Conservation (phyloP, 2,113 vertebrate species). For the Apteryx mantelli region DNA sequence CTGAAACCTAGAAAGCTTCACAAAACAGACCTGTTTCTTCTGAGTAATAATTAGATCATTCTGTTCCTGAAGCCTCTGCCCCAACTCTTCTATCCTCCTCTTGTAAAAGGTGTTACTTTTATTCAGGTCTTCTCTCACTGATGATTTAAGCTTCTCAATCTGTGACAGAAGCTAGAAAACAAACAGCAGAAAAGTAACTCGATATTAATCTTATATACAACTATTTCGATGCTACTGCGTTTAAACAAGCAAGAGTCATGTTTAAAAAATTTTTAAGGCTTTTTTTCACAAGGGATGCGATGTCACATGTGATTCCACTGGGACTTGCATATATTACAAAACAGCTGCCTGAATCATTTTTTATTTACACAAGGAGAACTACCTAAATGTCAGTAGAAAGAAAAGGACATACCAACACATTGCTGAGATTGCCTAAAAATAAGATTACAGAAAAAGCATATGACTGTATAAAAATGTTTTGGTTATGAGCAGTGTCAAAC, state of each 20-base stretch:
- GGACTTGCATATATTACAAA: not conserved
- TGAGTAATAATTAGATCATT: slow-evolving; percentile 81
- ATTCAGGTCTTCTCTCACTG: slow-evolving; percentile 77
- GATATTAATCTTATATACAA: not conserved
- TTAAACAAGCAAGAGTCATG: not conserved
- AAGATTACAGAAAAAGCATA: not conserved
- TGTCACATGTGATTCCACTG: not conserved
- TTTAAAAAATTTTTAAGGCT: not conserved
- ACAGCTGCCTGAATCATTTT: not conserved
- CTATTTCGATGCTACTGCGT: not conserved
- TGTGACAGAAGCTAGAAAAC: slow-evolving; percentile 80
- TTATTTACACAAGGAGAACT: not conserved
- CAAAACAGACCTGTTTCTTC: slow-evolving; percentile 82
- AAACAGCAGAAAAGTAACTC: not conserved
- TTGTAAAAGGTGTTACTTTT: slow-evolving; percentile 75
- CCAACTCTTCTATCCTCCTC: slow-evolving; percentile 81
- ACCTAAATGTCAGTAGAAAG: not conserved
- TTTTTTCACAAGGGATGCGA: not conserved
- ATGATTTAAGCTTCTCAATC: slow-evolving; percentile 77
- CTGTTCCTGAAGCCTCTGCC: slow-evolving; percentile 83
- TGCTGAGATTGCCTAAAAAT: not conserved
- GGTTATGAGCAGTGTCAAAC: not conserved
- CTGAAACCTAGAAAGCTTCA: not conserved
- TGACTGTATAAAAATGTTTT: not conserved
- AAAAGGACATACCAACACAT: not conserved